A percentile compares a stretch with the other conserved stretches of the same genome.
Conservation (phyloP, 2,113 vertebrate genomes). For the Myiozetetes cayanensis region DNA sequence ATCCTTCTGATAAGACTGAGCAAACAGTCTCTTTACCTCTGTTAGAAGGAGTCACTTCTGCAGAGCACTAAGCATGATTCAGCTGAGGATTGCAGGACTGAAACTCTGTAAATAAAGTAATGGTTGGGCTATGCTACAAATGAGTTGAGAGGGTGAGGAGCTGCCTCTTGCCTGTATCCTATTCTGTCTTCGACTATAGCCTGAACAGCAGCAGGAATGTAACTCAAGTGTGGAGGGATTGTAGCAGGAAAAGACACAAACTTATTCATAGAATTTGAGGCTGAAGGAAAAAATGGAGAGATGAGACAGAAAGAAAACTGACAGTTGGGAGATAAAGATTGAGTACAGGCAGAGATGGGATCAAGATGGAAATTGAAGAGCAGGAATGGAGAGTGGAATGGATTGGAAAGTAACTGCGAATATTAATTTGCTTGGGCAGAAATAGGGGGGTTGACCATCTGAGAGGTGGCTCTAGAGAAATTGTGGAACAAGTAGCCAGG, state of each 20-base stretch:
- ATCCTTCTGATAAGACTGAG: not conserved
- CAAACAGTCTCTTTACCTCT: not conserved
- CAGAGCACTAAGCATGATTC: not conserved
- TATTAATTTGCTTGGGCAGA: not conserved
- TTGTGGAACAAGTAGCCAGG: not conserved
- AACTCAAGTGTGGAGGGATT: not conserved
- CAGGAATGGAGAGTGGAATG: not conserved
- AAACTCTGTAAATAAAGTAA: not conserved
- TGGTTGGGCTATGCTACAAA: not conserved
- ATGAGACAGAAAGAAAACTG: constrained; percentile 8
- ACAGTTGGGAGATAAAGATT: constrained; percentile 30
- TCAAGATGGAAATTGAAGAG: not conserved
- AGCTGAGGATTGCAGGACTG: not conserved
- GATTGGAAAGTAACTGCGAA: not conserved
- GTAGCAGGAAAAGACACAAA: not conserved
- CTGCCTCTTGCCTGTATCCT: not conserved
- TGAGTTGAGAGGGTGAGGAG: not conserved
- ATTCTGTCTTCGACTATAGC: not conserved
- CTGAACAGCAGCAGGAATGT: not conserved
- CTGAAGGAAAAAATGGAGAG: not conserved
- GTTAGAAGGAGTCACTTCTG: not conserved
- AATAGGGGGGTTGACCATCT: not conserved
- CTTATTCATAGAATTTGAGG: constrained; percentile 20
- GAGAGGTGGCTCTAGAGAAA: not conserved
- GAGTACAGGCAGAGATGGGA: not conserved